These are phyloP conservation scores for Dendronephthya gigantea DNA, from an alignment of 64 coral and sea anemone genomes.

Conservation along the genomic window DNA sequence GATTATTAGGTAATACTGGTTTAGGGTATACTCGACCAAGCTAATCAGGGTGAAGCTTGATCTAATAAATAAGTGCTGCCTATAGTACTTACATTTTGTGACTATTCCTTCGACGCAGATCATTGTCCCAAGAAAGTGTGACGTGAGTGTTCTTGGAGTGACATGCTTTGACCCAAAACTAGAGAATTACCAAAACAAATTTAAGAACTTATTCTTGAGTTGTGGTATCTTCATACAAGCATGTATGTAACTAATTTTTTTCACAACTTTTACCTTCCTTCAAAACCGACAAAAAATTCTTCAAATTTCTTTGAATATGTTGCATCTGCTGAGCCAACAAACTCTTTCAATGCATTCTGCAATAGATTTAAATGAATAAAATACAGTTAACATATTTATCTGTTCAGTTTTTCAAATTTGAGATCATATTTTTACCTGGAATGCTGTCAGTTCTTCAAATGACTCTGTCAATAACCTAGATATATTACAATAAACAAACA, in stretches of 20 bases:
- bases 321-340: conserved; percentile 71
- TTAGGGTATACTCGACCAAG: background rate
- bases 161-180: conserved; percentile 99
- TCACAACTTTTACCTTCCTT: conserved; percentile 87
- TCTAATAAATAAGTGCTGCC: too few relatives aligned
- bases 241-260: too few relatives aligned
- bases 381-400: background rate
- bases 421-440: conserved; percentile 51
- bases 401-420: too few relatives aligned
- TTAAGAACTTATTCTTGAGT: background rate
- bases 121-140: conserved; percentile 78
- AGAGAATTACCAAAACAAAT: conserved; percentile 11
- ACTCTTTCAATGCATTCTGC: conserved; percentile 95
- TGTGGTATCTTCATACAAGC: too few relatives aligned
- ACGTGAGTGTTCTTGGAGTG: conserved; percentile 73
- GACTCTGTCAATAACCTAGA: conserved; percentile 71
- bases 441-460: conserved; percentile 94
- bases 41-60: too few relatives aligned
- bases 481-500: conserved; percentile 14
- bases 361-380: background rate
- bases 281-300: conserved; percentile 98
- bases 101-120: conserved; percentile 95
- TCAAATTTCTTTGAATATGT: conserved; percentile 78
- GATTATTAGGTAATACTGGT: background rate
- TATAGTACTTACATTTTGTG: conserved; percentile 79